A percentile compares a stretch with the other conserved stretches of the same genome.
Conservation (phyloP, 2,888 invertebrate genomes). For the Homarus gammarus region DNA sequence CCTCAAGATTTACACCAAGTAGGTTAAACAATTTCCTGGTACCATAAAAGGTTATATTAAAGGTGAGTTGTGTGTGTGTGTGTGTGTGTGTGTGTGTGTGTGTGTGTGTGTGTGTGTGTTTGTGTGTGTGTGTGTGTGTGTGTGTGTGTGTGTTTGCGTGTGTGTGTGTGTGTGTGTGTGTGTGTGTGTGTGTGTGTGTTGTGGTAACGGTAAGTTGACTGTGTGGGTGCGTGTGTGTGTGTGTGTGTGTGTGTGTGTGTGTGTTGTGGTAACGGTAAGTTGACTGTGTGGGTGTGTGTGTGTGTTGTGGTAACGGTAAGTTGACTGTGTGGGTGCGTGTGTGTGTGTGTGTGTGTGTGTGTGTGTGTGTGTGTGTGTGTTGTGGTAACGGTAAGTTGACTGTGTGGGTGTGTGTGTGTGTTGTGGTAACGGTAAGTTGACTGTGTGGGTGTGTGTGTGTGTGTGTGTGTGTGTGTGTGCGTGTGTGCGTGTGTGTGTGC, state of each 20-base stretch:
- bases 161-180: slow-evolving; percentile 54
- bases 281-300: not conserved
- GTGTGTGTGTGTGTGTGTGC: not conserved
- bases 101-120: not conserved
- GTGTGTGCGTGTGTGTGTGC: not conserved
- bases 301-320: no score
- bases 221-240: no score
- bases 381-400: no score
- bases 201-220: no score
- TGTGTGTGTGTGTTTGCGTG: slow-evolving; percentile 7
- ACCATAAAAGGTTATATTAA: no score
- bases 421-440: no score
- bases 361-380: slow-evolving; percentile 47
- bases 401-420: not conserved
- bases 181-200: slow-evolving; percentile 46
- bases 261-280: no score
- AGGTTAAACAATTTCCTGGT: no score
- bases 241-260: not conserved
- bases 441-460: no score
- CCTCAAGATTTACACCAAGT: no score
- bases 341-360: slow-evolving; percentile 54
- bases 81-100: no score
- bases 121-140: not conserved
- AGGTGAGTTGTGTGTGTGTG: not conserved
- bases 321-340: not conserved